Evolutionary conservation across 2,888 invertebrate genomes (phyloP), one percentile per base, ranked within the genome.

Genomic region (Hofmannophila pseudospretella): DNA sequence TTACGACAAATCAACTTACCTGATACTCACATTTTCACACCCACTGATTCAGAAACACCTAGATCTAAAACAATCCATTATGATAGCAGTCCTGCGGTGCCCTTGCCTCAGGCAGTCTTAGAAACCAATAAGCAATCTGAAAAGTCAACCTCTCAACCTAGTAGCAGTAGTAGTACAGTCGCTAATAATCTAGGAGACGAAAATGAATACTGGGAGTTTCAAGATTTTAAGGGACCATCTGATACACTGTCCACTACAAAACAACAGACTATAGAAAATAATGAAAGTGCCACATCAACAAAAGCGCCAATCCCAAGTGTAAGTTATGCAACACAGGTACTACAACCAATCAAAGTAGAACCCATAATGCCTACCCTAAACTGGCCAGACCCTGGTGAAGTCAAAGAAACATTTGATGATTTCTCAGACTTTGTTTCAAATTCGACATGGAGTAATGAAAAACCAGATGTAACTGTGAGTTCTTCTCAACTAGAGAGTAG

Each of bases 61-160:
- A 72, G 85, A 44, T 87, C 87, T 19, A 87, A 85, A 65, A 88
- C 86, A 11, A 87, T 87, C 34, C 87, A 88, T 52, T 86, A 88
- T 44, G 72, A 78, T 42, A 67, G 46, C 34, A 58, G 51, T 31
- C 63, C 73, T n/a, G 45, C 68, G 7, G 61, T 71, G 13, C 55
- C 80, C n/a, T 44, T 77, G 25, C 69, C 77, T 10, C 70, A 74
- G 44, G 40, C 59, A 23, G 40, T 56, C 23, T 39, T 56, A 31
- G 53, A 53, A 8, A 56, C 47, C 29, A 49, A 42, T 26, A 58
- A 60, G 19, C 19, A 19, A 13, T 23, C 32, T 7, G 14, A 32
- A 2, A 23, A 10, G 27, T 26, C 26, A 14, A 8, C 28, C 7
- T 10, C 36, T 14, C 32, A 34, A 19, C 25, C 36, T 2, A 20